phyloP scores from a whole-genome alignment of 2,888 invertebrate species.

The Agonopterix heracliana region DNA sequence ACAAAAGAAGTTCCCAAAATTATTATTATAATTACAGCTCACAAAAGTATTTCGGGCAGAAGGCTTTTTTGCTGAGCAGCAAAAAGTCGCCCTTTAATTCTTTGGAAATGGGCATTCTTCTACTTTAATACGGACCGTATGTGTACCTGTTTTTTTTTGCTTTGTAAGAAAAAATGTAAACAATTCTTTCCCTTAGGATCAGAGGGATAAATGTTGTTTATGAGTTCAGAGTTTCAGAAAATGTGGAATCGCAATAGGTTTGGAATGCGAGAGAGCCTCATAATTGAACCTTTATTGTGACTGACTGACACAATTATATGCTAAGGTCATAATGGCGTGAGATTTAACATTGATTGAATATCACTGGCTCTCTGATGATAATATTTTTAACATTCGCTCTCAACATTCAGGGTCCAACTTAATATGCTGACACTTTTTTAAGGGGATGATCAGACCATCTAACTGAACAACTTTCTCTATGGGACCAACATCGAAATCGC shows the following conservation, averaged over 20 bases:
- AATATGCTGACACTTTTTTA: too few relatives aligned
- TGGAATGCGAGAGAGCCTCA: not conserved
- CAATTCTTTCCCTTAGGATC: conserved; percentile 42
- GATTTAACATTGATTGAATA: conserved; percentile 10
- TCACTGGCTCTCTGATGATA: too few relatives aligned
- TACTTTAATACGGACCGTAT: conserved; percentile 36
- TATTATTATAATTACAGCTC: conserved; percentile 69
- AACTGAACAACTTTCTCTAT: too few relatives aligned
- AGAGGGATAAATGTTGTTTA: conserved; percentile 24
- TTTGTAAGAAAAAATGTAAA: conserved; percentile 61
- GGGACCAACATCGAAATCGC: too few relatives aligned
- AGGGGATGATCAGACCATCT: too few relatives aligned
- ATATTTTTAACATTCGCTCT: too few relatives aligned
- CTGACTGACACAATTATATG: not conserved
- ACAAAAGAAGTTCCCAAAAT: conserved; percentile 70
- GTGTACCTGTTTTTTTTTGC: conserved; percentile 35
- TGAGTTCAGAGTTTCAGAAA: conserved; percentile 17
- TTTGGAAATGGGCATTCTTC: conserved; percentile 49
- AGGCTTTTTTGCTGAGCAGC: conserved; percentile 49
- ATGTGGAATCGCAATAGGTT: conserved; percentile 24
- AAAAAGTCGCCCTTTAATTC: conserved; percentile 57
- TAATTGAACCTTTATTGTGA: not conserved
- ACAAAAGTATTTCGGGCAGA: conserved; percentile 60
- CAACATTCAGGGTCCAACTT: too few relatives aligned
- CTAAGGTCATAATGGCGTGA: conserved; percentile 29